Conservation (phyloP, 2,113 vertebrate genomes). For the Tragelaphus imberbis region DNA sequence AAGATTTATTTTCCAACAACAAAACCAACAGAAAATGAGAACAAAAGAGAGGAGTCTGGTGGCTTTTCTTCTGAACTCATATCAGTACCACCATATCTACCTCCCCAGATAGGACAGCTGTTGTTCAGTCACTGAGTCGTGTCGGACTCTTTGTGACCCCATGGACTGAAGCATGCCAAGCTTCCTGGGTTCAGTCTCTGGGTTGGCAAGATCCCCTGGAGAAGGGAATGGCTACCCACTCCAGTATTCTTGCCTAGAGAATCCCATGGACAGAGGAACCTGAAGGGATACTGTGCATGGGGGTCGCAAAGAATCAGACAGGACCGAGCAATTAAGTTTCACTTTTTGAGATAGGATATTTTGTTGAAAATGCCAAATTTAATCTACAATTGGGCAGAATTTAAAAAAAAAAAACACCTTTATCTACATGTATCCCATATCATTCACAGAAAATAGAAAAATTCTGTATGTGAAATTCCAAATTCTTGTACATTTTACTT, state of each 20-base stretch:
- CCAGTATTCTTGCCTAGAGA: not conserved
- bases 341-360: not conserved
- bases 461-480: not conserved
- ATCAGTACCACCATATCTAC: not conserved
- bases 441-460: not conserved
- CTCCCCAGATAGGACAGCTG: not conserved
- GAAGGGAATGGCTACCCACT: not conserved
- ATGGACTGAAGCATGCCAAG: not conserved
- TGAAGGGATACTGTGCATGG: not conserved
- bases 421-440: not conserved
- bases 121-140: rapidly evolving
- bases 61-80: not conserved
- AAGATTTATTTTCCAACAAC: not conserved
- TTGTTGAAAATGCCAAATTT: not conserved
- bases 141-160: not conserved
- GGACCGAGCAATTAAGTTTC: not conserved
- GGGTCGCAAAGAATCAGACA: not conserved
- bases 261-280: not conserved
- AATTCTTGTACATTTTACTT: not conserved
- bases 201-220: not conserved
- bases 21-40: not conserved
- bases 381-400: not conserved
- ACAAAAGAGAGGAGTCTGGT: not conserved
- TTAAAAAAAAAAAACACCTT: not conserved
- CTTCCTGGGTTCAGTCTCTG: not conserved